Base-by-base conservation (phyloP, 2,113 vertebrate species). In the Oreochromis aureus region DNA sequence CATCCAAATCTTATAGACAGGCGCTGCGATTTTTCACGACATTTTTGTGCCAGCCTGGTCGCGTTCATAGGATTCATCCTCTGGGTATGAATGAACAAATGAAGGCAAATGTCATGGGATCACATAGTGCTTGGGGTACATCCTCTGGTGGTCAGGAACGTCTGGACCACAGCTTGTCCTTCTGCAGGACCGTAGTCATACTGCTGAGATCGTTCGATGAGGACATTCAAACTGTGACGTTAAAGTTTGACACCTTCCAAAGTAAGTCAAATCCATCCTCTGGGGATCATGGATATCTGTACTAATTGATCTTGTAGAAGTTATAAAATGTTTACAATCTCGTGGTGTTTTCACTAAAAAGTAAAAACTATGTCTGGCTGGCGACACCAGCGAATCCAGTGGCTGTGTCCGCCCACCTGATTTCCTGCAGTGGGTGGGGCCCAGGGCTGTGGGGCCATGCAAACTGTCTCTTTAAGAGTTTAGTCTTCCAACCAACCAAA, bases 281-380 rank as follows among this genome's bases (percentile, higher is more conserved):
- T 19, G 1, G 41, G 15, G 15, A 76, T 10, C 22, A 30, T 2
- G 48, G 0, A 78, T 5, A 48, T 46, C 24, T 76, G 71, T 30
- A 0, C 24, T 48, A 48, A 30, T 30, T 0, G 0, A 18, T 1
- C 22, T 5, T 11, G 22, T 18, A 46, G 69, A 44, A 12, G 36
- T 3, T 39, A 22, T 66, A 39, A 66, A 63, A 66, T 12, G 61
- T 66, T n/a, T 66, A 66, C 32, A 36, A 1, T 0, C 36, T 69
- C 0, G 8, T 24, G 36, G 0, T 12, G 44, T 44, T 44, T 71
- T 44, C 66, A 44, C 3, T 44, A 71, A 0, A 44, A 71, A 22
- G n/a, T 71, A 71, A 71, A 44, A 24, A 71, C 36, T 0, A 15
- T 27, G 27, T n/a, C 63, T 69, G 11, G 24, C 24, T 24, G 24